Evolutionary conservation across 2,888 invertebrate species (phyloP).

Genomic region (Acanthococcus lagerstroemiae): DNA sequence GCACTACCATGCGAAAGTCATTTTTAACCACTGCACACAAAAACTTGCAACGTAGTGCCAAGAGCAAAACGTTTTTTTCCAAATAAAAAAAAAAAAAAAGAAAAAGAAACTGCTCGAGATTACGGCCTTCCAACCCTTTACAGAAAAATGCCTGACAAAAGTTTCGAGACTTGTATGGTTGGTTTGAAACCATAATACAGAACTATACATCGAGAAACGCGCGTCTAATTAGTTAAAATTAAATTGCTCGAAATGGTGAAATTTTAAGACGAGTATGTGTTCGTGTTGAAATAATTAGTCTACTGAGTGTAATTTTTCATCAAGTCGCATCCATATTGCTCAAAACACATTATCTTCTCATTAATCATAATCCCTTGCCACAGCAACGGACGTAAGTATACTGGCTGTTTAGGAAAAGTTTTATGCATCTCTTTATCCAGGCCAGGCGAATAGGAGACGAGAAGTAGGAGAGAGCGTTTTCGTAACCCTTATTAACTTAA

Average conservation of each 20-base stretch:
- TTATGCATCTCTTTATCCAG: constrained; percentile 5
- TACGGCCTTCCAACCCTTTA: too few relatives aligned
- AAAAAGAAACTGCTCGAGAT: too few relatives aligned
- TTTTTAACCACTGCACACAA: too few relatives aligned
- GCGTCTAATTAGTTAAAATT: constrained; percentile 22
- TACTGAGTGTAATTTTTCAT: constrained; percentile 28
- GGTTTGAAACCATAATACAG: too few relatives aligned
- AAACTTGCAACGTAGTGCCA: too few relatives aligned
- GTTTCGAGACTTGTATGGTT: too few relatives aligned
- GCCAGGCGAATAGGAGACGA: too few relatives aligned
- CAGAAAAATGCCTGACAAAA: not conserved
- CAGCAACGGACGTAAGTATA: constrained; percentile 22
- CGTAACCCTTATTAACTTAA: too few relatives aligned
- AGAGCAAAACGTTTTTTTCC: too few relatives aligned
- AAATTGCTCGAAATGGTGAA: constrained; percentile 20
- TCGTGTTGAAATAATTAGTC: constrained; percentile 24
- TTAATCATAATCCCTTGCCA: constrained; percentile 31
- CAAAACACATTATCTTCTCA: constrained; percentile 29
- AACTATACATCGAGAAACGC: not conserved
- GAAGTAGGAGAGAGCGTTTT: too few relatives aligned
- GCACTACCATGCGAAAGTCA: too few relatives aligned
- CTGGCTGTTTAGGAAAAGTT: constrained; percentile 19
- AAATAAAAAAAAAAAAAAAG: too few relatives aligned
- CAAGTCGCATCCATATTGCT: constrained; percentile 31
- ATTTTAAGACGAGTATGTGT: constrained; percentile 24